Percentiles rank a stretch among this genome's conserved stretches.
Evolutionary conservation across 37 sponge, comb jelly and placozoan species (phyloP).

Genomic region (Chondrilla cf. caribensis): DNA sequence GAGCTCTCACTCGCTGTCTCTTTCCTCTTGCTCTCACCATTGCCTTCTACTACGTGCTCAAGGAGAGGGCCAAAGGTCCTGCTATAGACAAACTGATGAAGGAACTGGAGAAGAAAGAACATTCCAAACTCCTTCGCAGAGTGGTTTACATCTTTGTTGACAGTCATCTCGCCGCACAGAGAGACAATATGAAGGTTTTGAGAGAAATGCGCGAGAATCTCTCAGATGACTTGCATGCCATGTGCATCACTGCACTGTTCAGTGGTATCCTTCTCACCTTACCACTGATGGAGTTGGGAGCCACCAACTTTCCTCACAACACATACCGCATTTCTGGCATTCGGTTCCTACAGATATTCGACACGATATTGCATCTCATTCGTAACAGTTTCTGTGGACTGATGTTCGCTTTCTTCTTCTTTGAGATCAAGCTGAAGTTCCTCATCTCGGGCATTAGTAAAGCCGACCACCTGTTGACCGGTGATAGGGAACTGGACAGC

Average conservation of each 20-base stretch:
- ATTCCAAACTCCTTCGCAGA: not conserved
- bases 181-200: not conserved
- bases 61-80: not conserved
- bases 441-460: not conserved
- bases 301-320: not conserved
- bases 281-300: not conserved
- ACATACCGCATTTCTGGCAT: not conserved
- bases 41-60: conserved; percentile 4
- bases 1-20: not conserved
- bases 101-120: not conserved
- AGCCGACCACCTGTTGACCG: not conserved
- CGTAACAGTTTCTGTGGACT: conserved; percentile 4
- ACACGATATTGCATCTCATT: not conserved
- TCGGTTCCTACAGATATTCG: not conserved
- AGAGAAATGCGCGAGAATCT: not conserved
- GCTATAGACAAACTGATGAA: not conserved
- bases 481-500: not conserved
- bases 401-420: conserved; percentile 23
- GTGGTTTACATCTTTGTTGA: not conserved
- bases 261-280: not conserved
- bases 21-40: not conserved
- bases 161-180: not conserved
- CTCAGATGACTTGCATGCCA: not conserved
- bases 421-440: conserved; percentile 11
- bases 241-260: not conserved